Percentiles rank a stretch among this genome's conserved stretches.
phyloP scores from a whole-genome alignment of 2,797 vertebrate species.

The Alcedo quadribrachys region DNA sequence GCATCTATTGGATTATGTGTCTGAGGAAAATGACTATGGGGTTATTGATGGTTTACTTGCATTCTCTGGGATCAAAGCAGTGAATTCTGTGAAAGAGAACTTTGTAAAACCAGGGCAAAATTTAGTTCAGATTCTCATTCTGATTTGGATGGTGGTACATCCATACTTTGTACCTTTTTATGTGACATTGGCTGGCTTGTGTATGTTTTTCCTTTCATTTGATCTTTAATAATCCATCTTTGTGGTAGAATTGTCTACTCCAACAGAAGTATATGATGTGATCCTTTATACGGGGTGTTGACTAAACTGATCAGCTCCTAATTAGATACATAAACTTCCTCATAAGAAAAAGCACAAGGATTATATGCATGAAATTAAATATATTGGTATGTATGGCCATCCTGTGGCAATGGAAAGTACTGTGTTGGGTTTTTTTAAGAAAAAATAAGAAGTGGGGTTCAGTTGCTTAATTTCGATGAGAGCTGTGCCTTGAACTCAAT shows the following conservation, averaged over 20 bases:
- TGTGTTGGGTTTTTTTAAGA: not conserved
- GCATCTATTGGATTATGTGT: not conserved
- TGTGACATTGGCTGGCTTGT: not conserved
- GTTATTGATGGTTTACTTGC: not conserved
- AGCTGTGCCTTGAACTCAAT: not conserved
- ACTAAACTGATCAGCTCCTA: not conserved
- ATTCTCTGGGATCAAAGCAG: not conserved
- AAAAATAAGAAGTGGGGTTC: not conserved
- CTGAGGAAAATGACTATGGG: not conserved
- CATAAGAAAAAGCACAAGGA: not conserved
- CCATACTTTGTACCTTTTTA: not conserved
- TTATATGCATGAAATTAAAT: not conserved
- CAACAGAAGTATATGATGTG: not conserved
- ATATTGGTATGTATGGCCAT: not conserved
- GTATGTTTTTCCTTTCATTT: not conserved
- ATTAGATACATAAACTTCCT: not conserved
- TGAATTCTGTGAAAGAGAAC: not conserved
- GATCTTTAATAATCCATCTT: not conserved
- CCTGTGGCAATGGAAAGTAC: not conserved
- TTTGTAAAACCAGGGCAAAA: not conserved
- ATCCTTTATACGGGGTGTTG: not conserved
- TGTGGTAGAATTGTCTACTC: not conserved
- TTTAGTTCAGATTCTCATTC: not conserved
- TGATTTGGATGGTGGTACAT: not conserved
- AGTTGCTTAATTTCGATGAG: not conserved